A percentile compares a stretch with the other conserved stretches of the same genome.
phyloP scores from a whole-genome alignment of 2,797 vertebrate genomes.

The Ara ararauna region DNA sequence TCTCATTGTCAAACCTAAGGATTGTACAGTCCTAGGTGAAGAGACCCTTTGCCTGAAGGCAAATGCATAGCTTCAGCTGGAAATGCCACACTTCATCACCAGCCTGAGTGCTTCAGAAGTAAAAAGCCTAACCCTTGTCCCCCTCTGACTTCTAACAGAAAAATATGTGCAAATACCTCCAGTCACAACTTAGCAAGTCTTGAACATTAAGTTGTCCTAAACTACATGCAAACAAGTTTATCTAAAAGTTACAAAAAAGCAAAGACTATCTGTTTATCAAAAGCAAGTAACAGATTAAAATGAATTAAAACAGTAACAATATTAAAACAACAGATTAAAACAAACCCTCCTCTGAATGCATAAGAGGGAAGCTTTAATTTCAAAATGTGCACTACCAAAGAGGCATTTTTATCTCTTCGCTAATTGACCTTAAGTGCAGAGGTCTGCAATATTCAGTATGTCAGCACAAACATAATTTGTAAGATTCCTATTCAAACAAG shows the following conservation, averaged over 20 bases:
- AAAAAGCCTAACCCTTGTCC: not conserved
- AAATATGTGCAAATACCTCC: not conserved
- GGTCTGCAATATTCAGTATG: not conserved
- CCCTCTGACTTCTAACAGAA: not conserved
- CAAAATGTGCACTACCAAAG: not conserved
- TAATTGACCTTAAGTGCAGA: not conserved
- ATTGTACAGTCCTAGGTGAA: not conserved
- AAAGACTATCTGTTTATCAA: not conserved
- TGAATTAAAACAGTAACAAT: not conserved
- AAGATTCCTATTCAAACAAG: not conserved
- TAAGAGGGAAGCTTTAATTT: not conserved
- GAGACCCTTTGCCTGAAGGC: not conserved
- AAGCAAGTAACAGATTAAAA: not conserved
- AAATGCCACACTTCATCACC: not conserved
- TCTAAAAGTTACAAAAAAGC: not conserved
- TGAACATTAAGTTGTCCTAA: not conserved
- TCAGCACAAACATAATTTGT: not conserved
- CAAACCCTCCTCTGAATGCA: not conserved
- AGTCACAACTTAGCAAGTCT: not conserved
- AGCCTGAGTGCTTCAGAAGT: not conserved
- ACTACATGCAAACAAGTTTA: not conserved
- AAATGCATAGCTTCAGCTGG: not conserved
- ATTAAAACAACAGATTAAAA: not conserved
- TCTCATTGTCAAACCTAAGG: not conserved
- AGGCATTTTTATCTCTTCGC: not conserved